Conservation (phyloP, 2,888 invertebrate species). For the Philopedon plagiatum region DNA sequence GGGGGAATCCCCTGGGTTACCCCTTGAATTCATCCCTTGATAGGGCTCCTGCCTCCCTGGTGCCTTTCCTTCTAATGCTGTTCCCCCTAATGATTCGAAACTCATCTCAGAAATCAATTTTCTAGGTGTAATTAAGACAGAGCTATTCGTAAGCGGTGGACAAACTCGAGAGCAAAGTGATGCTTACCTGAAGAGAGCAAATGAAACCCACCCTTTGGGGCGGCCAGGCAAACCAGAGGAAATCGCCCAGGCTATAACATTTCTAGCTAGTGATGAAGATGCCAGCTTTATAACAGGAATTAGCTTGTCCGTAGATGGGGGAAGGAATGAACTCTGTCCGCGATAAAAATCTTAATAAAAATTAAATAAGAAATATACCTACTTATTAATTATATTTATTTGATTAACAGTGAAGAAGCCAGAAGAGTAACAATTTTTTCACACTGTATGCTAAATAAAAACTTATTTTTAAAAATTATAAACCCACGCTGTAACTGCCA, state of each 20-base stretch:
- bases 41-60: too few relatives aligned
- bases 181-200: background rate
- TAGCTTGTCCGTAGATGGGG: slow-evolving; percentile 93
- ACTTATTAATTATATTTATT: background rate
- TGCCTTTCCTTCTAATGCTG: too few relatives aligned
- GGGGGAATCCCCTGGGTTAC: too few relatives aligned
- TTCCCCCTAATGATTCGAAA: too few relatives aligned
- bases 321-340: slow-evolving; percentile 94
- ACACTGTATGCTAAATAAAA: too few relatives aligned
- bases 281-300: slow-evolving; percentile 94
- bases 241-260: slow-evolving; percentile 91
- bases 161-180: background rate
- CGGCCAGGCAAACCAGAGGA: slow-evolving; percentile 87
- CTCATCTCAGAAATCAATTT: too few relatives aligned
- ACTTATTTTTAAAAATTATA: too few relatives aligned
- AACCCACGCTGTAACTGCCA: too few relatives aligned
- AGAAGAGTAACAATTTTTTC: too few relatives aligned
- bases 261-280: slow-evolving; percentile 85
- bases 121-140: slow-evolving; percentile 69
- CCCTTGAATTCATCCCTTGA: too few relatives aligned
- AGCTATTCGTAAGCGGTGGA: background rate
- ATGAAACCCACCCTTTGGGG: slow-evolving; percentile 72
- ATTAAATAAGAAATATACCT: background rate
- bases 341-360: slow-evolving; percentile 76
- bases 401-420: too few relatives aligned